Evolutionary conservation across 2,113 vertebrate species (phyloP), one percentile per base, ranked within the genome.

Genomic region (Alligator mississippiensis): DNA sequence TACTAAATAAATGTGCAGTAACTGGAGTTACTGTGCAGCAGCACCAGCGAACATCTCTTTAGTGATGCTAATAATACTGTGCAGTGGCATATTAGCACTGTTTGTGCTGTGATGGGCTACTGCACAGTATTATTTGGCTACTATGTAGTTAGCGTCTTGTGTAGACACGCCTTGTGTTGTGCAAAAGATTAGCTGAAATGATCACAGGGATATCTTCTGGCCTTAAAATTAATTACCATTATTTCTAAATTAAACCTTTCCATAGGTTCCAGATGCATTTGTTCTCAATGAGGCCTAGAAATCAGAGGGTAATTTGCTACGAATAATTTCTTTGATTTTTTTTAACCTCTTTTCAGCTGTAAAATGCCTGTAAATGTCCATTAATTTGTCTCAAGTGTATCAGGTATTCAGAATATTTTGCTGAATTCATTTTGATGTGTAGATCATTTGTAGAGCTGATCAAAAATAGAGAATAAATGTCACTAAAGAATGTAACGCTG

Each of bases 1-100:
- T 9, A 47, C 9, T 47, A 47, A 47, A 7, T 85, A 92, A 79
- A 89, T 11, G 3, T 47, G 64, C 59, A 64, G 78, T 95, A 0
- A 95, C 95, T 47, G 47, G 47, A 47, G 85, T 94, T 96, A 80
- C 96, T 97, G 94, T 95, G 92, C 13, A 66, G 78, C 3, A n/a
- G 58, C 87, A 89, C 2, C 80, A 84, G 72, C 59, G 9, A 47
- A 47, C 47, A 47, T 47, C 47, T 47, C 47, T 47, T 47, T 47
- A 47, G 47, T 47, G 47, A 47, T 47, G 47, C 47, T 47, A 47
- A 47, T 47, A 47, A 47, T 47, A 47, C 47, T 47, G 47, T 47
- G 47, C 47, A 47, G 47, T 9, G 47, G 47, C 47, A 47, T 47
- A 47, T 47, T 47, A 47, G 47, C 47, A 47, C 47, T 47, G 47